Evolutionary conservation across 2,797 vertebrate species (phyloP).

Genomic region (Cichlasoma orientale): DNA sequence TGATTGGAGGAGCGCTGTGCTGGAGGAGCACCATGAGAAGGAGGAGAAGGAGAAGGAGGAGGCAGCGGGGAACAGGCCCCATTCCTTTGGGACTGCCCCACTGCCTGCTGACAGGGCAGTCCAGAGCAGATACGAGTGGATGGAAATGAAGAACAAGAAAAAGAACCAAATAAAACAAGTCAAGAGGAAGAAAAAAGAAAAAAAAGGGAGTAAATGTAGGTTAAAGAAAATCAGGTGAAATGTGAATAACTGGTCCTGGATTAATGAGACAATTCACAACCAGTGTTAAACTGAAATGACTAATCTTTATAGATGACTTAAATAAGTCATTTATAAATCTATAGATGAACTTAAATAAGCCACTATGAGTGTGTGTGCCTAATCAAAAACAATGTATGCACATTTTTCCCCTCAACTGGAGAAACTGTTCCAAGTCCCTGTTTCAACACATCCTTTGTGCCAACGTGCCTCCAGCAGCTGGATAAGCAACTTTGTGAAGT

Average conservation of each 20-base stretch:
- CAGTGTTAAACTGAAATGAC: neutral
- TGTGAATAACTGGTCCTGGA: neutral
- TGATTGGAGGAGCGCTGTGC: slow-evolving; percentile 65
- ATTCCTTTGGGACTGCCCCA: slow-evolving; percentile 68
- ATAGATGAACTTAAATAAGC: neutral
- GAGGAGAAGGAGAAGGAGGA: slow-evolving; percentile 28
- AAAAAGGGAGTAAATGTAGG: neutral
- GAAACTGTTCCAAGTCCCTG: neutral
- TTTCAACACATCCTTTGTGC: neutral
- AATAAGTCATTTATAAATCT: no score
- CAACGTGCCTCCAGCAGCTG: neutral
- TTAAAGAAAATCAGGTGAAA: slow-evolving; percentile 15
- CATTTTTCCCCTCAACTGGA: neutral
- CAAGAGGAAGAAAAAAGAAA: neutral
- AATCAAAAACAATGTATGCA: neutral
- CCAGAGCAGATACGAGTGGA: slow-evolving; percentile 18
- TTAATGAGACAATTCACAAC: neutral
- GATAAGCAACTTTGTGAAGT: neutral
- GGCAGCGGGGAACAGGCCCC: slow-evolving; percentile 56
- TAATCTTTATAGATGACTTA: neutral
- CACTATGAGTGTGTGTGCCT: neutral
- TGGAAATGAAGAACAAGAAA: slow-evolving; percentile 10
- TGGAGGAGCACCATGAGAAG: slow-evolving; percentile 36
- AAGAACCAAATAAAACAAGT: neutral
- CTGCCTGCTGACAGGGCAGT: slow-evolving; percentile 58